Evolutionary conservation across 2,797 vertebrate species (phyloP), one percentile per base, ranked within the genome.

Genomic region (Periophthalmus magnuspinnatus): DNA sequence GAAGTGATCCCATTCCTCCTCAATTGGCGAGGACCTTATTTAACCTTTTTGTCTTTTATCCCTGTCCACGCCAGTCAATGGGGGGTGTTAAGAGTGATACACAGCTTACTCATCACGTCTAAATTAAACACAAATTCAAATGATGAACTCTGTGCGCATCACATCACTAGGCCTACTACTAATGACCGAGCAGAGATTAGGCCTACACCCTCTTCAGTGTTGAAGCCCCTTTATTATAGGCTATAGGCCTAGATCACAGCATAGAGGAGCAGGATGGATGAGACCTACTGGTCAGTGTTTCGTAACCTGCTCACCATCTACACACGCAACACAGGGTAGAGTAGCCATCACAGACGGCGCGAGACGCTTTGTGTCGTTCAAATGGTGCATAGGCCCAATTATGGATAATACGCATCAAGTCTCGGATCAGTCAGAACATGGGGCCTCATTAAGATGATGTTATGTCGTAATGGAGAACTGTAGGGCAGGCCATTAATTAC

Each of bases 361-460:
- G 82, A 87, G 83, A 82, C 79, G 81, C 79, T 75, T 65, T 68
- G 69, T 85, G 80, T 80, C 74, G 75, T 74, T 80, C 80, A 69
- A 79, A 83, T 84, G 84, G 74, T 77, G 86, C 84, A 86, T 69
- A 82, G 84, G 85, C 87, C 86, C 80, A 77, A 83, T 73, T 76
- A 83, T 72, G 76, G 78, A 84, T 81, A 63, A 79, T 77, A 80
- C 86, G 86, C 87, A 87, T 84, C 84, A 70, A 74, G 67, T 75
- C 79, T 84, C 86, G 79, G 81, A 81, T 89, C 84, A 84, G 69
- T 19, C 63, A 71, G 34, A 58, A 74, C 72, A n/a, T 22, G 45
- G 68, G 70, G 32, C 58, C 7, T 60, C 32, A 70, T 74, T 67
- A 2, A 11, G 78, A 47, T 52, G 32, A 67, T 80, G 38, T 74